phyloP scores from a whole-genome alignment of 2,113 vertebrate genomes.

The Corvus cornix region DNA sequence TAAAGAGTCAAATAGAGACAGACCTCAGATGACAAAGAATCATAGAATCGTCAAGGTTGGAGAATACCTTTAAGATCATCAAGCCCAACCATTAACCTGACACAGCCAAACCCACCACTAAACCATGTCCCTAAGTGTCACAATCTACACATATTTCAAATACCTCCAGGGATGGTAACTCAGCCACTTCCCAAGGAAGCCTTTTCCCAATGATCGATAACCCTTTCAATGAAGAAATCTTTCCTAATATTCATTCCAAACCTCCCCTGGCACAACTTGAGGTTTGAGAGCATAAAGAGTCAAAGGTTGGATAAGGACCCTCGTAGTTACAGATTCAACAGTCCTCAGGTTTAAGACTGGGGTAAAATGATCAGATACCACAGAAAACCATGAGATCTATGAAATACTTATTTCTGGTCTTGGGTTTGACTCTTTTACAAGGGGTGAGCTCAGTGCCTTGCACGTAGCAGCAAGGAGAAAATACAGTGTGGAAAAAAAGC shows the following conservation, averaged over 20 bases:
- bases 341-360: background rate
- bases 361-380: background rate
- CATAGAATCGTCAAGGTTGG: background rate
- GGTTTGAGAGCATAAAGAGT: background rate
- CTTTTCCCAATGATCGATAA: background rate
- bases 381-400: background rate
- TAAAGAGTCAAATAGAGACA: background rate
- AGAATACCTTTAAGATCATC: background rate
- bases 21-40: background rate
- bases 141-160: background rate
- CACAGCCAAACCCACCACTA: background rate
- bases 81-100: background rate
- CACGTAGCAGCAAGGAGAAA: background rate
- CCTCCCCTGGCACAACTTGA: background rate
- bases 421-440: background rate
- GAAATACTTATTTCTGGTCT: background rate
- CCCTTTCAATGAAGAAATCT: background rate
- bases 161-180: background rate
- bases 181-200: background rate
- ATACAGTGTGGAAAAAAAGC: background rate
- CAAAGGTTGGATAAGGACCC: background rate
- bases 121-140: background rate
- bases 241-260: background rate
- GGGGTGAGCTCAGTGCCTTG: background rate
- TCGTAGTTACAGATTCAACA: background rate